These are phyloP conservation scores for Trypoxylon attenuatum DNA, from an alignment of 2,888 invertebrate species.

Conservation along the genomic window DNA sequence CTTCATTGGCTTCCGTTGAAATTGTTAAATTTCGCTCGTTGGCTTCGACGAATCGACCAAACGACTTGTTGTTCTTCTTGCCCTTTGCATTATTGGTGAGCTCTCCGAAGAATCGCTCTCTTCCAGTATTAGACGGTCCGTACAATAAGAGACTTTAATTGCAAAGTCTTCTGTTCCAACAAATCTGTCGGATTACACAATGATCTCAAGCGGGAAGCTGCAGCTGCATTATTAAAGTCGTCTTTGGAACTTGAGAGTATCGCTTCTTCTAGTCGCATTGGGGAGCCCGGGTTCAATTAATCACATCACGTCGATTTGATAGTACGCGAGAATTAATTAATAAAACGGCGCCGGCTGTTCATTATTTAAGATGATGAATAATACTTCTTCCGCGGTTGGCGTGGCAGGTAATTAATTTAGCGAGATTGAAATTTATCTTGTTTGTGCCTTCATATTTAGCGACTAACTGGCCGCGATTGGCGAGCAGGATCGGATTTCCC, in stretches of 20 bases:
- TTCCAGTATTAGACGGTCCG: not conserved
- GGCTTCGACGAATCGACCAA: constrained; percentile 53
- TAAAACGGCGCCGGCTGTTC: constrained; percentile 18
- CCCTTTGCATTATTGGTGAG: constrained; percentile 20
- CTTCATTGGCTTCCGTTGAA: constrained; percentile 51
- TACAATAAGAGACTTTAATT: not conserved
- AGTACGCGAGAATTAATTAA: constrained; percentile 21
- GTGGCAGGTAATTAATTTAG: not conserved
- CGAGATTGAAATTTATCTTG: not conserved
- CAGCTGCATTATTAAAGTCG: not conserved
- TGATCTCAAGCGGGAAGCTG: not conserved
- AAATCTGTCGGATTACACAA: not conserved
- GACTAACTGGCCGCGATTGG: not conserved
- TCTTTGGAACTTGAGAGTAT: not conserved
- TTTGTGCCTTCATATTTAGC: not conserved
- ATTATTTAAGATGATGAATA: constrained; percentile 22
- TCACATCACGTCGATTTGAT: constrained; percentile 29
- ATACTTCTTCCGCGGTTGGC: not conserved
- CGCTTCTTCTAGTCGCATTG: constrained; percentile 22
- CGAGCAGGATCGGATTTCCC: not conserved
- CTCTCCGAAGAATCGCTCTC: constrained; percentile 1
- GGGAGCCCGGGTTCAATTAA: constrained; percentile 22
- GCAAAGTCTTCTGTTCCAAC: not conserved
- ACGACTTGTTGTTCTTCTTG: constrained; percentile 44
- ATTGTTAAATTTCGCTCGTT: constrained; percentile 55